These are phyloP conservation scores for Chaetodon trifasciatus DNA, from an alignment of 2,797 vertebrate species.

Conservation along the genomic window DNA sequence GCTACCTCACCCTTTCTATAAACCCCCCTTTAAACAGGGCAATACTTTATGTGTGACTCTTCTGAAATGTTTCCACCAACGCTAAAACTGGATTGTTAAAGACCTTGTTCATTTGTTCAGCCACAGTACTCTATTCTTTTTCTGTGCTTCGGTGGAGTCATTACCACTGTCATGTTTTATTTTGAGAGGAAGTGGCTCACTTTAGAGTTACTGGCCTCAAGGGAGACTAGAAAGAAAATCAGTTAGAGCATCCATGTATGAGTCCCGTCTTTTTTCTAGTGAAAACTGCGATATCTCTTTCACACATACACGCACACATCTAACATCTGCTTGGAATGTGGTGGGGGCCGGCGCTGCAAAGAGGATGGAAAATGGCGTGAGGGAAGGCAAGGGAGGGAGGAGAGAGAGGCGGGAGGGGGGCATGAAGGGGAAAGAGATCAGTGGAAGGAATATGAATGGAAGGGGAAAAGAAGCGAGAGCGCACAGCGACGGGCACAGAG, in stretches of 20 bases:
- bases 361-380: constrained; percentile 68
- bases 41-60: constrained; percentile 50
- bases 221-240: constrained; percentile 52
- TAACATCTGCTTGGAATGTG: constrained; percentile 75
- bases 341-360: constrained; percentile 36
- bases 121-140: not conserved
- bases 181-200: constrained; percentile 31
- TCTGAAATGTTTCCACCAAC: constrained; percentile 60
- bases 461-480: not conserved
- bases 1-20: constrained; percentile 80
- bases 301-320: constrained; percentile 25
- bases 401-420: not conserved
- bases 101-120: constrained; percentile 29
- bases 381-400: constrained; percentile 38
- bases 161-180: constrained; percentile 41
- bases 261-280: constrained; percentile 21
- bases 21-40: constrained; percentile 52
- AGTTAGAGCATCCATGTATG: constrained; percentile 30
- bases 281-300: constrained; percentile 33
- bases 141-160: constrained; percentile 22
- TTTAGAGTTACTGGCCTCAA: not conserved
- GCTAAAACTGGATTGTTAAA: constrained; percentile 36
- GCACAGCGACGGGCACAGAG: constrained; percentile 36
- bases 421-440: constrained; percentile 41
- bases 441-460: constrained; percentile 67